Evolutionary conservation across 2,888 invertebrate species (phyloP), one percentile per base, ranked within the genome.

Genomic region (Campoletis raptor): DNA sequence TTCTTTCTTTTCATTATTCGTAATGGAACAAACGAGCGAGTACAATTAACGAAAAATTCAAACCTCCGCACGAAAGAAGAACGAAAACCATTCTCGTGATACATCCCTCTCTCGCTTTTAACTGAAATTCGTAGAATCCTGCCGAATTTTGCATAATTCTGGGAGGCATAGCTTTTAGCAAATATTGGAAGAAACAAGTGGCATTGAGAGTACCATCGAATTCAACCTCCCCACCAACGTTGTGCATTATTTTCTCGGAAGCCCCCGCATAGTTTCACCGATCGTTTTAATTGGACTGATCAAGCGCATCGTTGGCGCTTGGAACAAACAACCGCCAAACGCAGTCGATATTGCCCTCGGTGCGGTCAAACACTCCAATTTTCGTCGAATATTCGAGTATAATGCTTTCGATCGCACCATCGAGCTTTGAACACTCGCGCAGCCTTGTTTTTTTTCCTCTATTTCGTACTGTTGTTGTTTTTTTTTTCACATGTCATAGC

Each of bases 231-330:
- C n/a, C 36, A 54, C 21, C 40, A 36, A 48, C 70, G 78, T 84
- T 81, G 76, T 64, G 76, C 72, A 81, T 78, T 87, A 86, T 82
- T 83, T 86, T 83, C 83, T 57, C 54, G 57, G 74, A 86, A 78
- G 64, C 66, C 72, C 72, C 64, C 86, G 76, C 67, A 78, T 40
- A 78, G 61, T 72, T 86, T 78, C 81, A 37, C 77, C 74, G 77
- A 86, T 85, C 83, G 80, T 85, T 86, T 87, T 89, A 89, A 89
- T 89, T 88, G 88, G 80, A 87, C 87, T 87, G 84, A 87, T 89
- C 80, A 86, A 87, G 88, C 85, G 85, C 85, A 88, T 85, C 86
- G 82, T 66, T 66, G 57, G 52, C 42, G 57, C 54, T n/a, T n/a
- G 64, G 54, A 64, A n/a, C 81, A 85, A 81, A 74, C 66, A 42